Conservation (phyloP, 2,113 vertebrate genomes). For the Rhodinocichla rosea region DNA sequence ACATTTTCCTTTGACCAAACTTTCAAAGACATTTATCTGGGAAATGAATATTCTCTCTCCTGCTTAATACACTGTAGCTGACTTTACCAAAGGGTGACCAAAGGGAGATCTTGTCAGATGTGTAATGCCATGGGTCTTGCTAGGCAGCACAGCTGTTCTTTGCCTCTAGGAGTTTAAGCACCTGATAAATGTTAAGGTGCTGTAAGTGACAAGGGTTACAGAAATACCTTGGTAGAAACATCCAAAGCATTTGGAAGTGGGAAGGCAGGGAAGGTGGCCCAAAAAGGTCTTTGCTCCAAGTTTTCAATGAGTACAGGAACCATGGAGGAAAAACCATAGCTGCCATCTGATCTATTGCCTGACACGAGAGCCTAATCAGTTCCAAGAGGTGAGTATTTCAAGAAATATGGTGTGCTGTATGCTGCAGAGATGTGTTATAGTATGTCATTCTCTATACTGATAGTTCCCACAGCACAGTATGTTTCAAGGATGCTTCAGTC, state of each 20-base stretch:
- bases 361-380: slow-evolving; percentile 20
- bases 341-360: slow-evolving; percentile 40
- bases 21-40: not conserved
- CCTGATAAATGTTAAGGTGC: not conserved
- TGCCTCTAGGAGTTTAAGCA: not conserved
- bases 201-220: not conserved
- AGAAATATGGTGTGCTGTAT: slow-evolving; percentile 40
- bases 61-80: not conserved
- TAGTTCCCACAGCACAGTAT: not conserved
- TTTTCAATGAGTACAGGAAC: not conserved
- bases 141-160: not conserved
- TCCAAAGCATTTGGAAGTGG: not conserved
- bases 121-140: not conserved
- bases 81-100: not conserved
- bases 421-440: slow-evolving; percentile 8
- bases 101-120: not conserved
- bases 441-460: slow-evolving; percentile 12
- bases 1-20: not conserved
- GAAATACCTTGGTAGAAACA: not conserved
- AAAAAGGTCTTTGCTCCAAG: not conserved
- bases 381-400: slow-evolving; percentile 55
- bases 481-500: not conserved
- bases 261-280: not conserved
- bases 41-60: not conserved
- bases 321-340: slow-evolving; percentile 2